Conservation (phyloP, 2,113 vertebrate genomes). For the Echinops telfairi region DNA sequence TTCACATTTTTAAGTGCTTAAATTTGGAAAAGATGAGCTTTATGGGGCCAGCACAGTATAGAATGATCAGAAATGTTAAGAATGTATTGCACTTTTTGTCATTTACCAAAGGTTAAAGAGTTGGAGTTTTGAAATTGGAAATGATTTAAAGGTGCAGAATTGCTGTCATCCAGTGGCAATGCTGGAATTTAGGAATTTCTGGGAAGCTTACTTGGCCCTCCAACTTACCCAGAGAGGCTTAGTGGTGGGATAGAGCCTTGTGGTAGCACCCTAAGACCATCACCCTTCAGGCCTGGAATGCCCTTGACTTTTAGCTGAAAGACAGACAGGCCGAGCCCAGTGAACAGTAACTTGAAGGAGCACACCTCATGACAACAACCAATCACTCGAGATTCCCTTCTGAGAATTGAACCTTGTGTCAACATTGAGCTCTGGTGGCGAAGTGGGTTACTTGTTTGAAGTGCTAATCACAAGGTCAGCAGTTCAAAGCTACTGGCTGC, state of each 20-base stretch:
- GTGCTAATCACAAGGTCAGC: no score
- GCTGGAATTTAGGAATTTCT: slow-evolving; percentile 55
- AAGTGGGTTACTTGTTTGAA: no score
- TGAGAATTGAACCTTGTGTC: not conserved
- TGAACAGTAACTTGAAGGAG: no score
- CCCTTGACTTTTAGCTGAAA: no score
- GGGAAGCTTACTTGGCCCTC: not conserved
- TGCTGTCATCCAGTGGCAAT: slow-evolving; percentile 66
- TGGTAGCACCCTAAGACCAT: no score
- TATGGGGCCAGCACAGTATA: slow-evolving; percentile 77
- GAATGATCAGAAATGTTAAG: slow-evolving; percentile 85
- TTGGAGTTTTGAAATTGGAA: slow-evolving; percentile 83
- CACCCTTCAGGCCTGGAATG: no score
- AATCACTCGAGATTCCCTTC: not conserved
- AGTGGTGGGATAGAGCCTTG: no score
- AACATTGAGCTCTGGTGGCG: no score
- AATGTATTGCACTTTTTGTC: slow-evolving; percentile 82
- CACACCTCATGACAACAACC: no score
- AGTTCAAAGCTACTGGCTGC: no score
- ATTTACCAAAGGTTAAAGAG: slow-evolving; percentile 85
- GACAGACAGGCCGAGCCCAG: no score
- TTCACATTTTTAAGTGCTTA: slow-evolving; percentile 88
- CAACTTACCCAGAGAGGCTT: not conserved
- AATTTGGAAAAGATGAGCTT: slow-evolving; percentile 87
- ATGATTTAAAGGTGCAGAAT: slow-evolving; percentile 82